These are phyloP conservation scores for Ditula angustiorana DNA, from an alignment of 2,888 invertebrate species.

Conservation along the genomic window DNA sequence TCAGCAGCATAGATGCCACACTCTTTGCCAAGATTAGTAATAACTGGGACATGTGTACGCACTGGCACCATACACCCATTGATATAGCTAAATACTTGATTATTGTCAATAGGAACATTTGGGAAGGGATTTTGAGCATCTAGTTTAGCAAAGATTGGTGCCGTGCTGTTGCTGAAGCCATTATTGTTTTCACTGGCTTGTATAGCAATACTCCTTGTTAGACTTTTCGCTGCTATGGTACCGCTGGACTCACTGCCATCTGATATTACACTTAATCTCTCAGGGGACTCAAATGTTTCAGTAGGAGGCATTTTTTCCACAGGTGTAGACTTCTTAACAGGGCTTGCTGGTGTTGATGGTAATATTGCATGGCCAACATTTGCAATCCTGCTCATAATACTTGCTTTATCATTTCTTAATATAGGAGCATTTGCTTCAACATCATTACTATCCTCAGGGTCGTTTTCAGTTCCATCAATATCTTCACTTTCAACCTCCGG, in stretches of 20 bases:
- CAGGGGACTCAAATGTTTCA: conserved; percentile 35
- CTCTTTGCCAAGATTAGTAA: conserved; percentile 6
- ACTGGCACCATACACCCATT: conserved; percentile 60
- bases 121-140: conserved; percentile 2
- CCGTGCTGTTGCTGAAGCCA: background rate
- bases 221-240: background rate
- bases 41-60: conserved; percentile 19
- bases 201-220: conserved; percentile 9
- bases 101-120: conserved; percentile 16
- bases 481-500: background rate
- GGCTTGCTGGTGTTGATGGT: conserved; percentile 52
- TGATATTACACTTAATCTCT: conserved; percentile 70
- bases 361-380: conserved; percentile 77
- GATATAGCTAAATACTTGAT: conserved; percentile 42
- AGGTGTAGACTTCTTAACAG: background rate
- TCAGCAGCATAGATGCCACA: conserved; percentile 10
- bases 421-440: background rate
- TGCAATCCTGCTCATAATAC: conserved; percentile 70
- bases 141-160: background rate
- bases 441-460: background rate
- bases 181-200: conserved; percentile 11
- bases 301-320: background rate
- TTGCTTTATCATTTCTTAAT: conserved; percentile 18
- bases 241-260: conserved; percentile 60
- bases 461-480: conserved; percentile 2